phyloP scores from a whole-genome alignment of 2,113 vertebrate species.

The Tichodroma muraria region DNA sequence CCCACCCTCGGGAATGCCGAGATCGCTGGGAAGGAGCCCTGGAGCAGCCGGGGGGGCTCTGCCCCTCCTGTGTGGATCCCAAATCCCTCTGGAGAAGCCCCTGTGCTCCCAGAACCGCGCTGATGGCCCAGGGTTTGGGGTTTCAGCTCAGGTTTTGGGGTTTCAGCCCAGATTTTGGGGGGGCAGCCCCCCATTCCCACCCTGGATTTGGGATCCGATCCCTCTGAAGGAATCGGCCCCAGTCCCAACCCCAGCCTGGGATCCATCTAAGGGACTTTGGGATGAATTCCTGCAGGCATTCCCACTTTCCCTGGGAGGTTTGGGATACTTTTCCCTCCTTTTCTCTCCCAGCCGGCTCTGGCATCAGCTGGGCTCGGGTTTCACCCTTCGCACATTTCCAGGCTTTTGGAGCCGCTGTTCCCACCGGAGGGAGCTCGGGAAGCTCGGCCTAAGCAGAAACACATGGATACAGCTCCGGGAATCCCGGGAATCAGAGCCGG shows the following conservation, averaged over 20 bases:
- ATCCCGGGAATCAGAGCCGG: no score
- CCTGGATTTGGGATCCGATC: not conserved
- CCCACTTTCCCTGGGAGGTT: not conserved
- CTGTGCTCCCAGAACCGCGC: accelerated
- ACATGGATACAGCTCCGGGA: not conserved
- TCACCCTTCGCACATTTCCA: not conserved
- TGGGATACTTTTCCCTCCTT: not conserved
- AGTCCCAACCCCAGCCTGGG: not conserved
- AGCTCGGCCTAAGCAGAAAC: constrained; percentile 13
- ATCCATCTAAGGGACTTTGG: not conserved
- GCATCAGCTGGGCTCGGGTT: not conserved
- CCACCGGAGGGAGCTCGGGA: not conserved
- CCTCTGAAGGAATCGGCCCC: not conserved
- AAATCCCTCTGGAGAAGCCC: accelerated
- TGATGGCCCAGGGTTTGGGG: accelerated
- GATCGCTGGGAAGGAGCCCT: not conserved
- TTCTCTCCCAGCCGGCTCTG: not conserved
- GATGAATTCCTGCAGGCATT: not conserved
- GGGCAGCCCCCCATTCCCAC: not conserved
- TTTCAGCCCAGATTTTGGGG: not conserved
- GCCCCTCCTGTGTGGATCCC: no score
- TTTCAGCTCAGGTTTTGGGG: not conserved
- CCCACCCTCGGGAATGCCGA: accelerated
- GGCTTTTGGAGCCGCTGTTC: not conserved
- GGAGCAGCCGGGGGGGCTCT: not conserved